These are phyloP conservation scores for Lagopus muta DNA, from an alignment of 2,113 vertebrate genomes.

Conservation along the genomic window DNA sequence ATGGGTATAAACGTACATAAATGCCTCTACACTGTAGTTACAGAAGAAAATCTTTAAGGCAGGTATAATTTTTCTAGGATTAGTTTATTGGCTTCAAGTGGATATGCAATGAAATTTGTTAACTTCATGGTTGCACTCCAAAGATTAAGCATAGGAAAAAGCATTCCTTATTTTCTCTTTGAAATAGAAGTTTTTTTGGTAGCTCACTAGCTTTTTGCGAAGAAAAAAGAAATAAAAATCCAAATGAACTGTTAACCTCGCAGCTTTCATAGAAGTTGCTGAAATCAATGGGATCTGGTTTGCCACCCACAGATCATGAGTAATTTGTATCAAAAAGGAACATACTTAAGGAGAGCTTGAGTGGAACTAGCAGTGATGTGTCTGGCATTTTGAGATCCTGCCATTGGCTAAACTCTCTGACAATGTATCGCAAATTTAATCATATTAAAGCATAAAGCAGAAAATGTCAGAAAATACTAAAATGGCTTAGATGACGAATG, in stretches of 20 bases:
- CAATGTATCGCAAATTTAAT: conserved; percentile 33
- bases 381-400: conserved; percentile 43
- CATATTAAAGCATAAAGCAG: conserved; percentile 11
- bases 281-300: neutral
- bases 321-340: conserved; percentile 36
- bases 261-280: neutral
- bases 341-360: neutral
- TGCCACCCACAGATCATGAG: neutral
- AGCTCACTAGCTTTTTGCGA: neutral
- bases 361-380: neutral
- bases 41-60: neutral
- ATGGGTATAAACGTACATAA: too few species aligned
- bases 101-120: neutral
- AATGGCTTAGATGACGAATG: neutral
- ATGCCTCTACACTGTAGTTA: neutral
- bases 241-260: neutral
- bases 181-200: neutral
- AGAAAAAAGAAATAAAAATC: neutral
- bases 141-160: neutral
- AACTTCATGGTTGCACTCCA: accelerated
- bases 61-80: neutral
- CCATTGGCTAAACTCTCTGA: conserved; percentile 40
- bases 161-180: neutral
- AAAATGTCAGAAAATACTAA: conserved; percentile 22
- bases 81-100: neutral